Conservation (phyloP, 2,113 vertebrate genomes). For the Hyaena hyaena region DNA sequence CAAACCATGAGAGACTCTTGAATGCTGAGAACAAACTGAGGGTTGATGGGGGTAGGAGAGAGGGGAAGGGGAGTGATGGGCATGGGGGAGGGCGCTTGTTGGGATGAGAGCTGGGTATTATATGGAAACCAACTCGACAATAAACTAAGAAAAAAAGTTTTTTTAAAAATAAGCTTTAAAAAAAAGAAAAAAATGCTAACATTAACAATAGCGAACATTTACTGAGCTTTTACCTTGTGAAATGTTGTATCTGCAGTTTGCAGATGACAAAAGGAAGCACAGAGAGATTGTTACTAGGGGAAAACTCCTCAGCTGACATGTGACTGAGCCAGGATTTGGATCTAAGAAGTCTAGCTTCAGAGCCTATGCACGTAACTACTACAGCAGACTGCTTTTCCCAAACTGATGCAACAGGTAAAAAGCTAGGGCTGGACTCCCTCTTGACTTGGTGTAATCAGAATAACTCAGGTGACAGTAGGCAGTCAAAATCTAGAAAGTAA, state of each 20-base stretch:
- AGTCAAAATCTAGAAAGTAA: neutral
- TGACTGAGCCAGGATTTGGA: neutral
- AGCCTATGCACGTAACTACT: neutral
- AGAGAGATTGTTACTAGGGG: neutral
- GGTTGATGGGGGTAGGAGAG: no score
- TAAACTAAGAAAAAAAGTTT: no score
- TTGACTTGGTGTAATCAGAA: neutral
- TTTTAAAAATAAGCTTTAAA: no score
- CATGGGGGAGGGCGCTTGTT: no score
- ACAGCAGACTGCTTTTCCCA: neutral
- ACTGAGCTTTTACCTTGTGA: neutral
- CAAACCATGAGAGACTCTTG: no score
- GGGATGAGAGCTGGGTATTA: no score
- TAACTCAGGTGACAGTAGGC: neutral
- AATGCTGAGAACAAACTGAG: no score
- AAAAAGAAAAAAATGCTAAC: neutral
- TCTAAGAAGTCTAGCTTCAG: neutral
- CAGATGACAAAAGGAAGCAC: slow-evolving; percentile 1
- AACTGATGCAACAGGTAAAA: neutral
- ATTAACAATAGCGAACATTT: neutral
- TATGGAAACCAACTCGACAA: no score
- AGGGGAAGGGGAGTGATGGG: no score
- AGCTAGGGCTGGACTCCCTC: neutral
- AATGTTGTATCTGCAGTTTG: neutral
- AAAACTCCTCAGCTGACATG: neutral